Evolutionary conservation across 2,888 invertebrate genomes (phyloP).

Genomic region (Nemoura dubitans): DNA sequence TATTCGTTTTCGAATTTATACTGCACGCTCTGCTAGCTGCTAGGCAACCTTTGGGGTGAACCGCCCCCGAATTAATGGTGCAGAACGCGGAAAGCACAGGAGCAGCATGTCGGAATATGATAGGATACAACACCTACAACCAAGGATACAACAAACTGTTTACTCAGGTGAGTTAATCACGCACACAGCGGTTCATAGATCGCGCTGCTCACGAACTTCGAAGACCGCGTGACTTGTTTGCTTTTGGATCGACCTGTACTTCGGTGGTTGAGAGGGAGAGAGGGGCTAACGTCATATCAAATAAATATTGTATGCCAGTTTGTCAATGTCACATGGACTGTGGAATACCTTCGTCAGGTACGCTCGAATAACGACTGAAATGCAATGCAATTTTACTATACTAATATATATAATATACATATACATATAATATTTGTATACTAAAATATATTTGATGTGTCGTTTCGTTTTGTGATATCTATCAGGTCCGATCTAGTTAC

Average conservation of each 20-base stretch:
- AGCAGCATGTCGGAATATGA: slow-evolving; percentile 73
- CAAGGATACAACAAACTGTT: slow-evolving; percentile 86
- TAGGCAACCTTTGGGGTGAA: slow-evolving; percentile 42
- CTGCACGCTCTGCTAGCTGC: slow-evolving; percentile 47
- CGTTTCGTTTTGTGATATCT: no score
- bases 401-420: no score
- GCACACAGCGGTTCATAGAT: no score
- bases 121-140: slow-evolving; percentile 79
- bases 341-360: not conserved
- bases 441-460: no score
- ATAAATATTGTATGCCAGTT: not conserved
- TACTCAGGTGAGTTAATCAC: slow-evolving; percentile 71
- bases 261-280: no score
- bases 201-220: not conserved
- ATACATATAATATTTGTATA: no score
- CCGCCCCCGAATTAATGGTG: slow-evolving; percentile 56
- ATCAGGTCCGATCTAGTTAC: no score
- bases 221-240: not conserved
- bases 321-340: not conserved
- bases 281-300: not conserved
- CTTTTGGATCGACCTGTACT: not conserved
- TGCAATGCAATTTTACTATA: no score
- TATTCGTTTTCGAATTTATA: slow-evolving; percentile 55
- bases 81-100: slow-evolving; percentile 59
- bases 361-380: no score